These are phyloP conservation scores for Marmota flaviventris DNA, from an alignment of 2,113 vertebrate species.

Conservation along the genomic window DNA sequence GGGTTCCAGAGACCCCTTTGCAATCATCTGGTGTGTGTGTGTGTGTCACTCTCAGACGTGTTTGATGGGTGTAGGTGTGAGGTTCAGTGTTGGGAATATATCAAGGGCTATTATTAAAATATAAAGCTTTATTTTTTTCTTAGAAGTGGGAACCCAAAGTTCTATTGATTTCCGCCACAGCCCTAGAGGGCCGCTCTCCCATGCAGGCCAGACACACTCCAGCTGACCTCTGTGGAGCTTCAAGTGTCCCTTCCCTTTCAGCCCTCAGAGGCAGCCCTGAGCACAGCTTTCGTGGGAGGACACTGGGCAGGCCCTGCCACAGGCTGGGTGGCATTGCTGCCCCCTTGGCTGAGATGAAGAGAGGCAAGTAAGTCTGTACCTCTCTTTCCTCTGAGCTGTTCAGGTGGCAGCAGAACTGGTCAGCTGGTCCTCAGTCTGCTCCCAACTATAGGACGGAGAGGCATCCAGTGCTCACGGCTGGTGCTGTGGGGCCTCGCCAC, in stretches of 20 bases:
- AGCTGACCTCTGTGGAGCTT: not conserved
- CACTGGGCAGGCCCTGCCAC: not conserved
- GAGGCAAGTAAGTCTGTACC: not conserved
- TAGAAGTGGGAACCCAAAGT: constrained; percentile 27
- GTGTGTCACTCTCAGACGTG: not conserved
- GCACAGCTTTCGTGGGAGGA: not conserved
- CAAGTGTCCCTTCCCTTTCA: not conserved
- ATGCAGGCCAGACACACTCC: not conserved
- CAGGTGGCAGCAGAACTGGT: not conserved
- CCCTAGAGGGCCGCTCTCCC: not conserved
- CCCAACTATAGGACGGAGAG: not conserved
- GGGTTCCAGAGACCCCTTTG: not conserved
- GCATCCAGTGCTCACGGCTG: not conserved
- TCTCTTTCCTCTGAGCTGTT: not conserved
- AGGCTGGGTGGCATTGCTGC: not conserved
- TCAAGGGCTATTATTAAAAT: constrained; percentile 75
- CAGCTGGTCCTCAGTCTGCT: not conserved
- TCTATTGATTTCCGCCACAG: not conserved
- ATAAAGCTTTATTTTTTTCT: constrained; percentile 57
- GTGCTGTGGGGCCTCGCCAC: not conserved
- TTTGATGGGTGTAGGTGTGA: not conserved
- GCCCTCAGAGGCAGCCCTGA: not conserved
- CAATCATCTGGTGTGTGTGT: not conserved
- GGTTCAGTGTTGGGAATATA: not conserved
- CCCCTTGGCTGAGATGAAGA: not conserved